Base-by-base conservation (phyloP, 2,113 vertebrate species). In the Anolis carolinensis region DNA sequence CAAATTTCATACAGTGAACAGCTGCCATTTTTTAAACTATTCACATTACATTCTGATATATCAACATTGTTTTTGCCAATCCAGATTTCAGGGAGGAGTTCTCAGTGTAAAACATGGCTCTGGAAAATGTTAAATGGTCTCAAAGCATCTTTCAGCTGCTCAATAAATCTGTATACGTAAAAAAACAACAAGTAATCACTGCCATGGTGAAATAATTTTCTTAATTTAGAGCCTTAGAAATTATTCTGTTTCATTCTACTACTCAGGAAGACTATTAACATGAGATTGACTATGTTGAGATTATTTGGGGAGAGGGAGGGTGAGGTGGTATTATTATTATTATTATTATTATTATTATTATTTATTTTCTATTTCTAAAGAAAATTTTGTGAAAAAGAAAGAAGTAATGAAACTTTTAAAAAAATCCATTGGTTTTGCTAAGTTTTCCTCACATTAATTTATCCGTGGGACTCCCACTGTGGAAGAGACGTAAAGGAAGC, bases 51-150 rank as follows among this genome's bases (percentile, higher is more conserved):
- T 85, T 90, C 81, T 87, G 84, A 25, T 84, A 88, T 14, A 62
- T n/a, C 88, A 90, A 91, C 48, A 77, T 89, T 78, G 86, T 7
- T 84, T 92, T 50, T 87, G 86, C 13, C 86, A 87, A 82, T 8
- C 32, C 30, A 79, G 55, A 27, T 81, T 80, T 77, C 76, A 87
- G 34, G 85, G 90, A 87, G 27, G 76, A 84, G 30, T 2, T 84
- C 14, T 72, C 44, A 4, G 18, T 55, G 44, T 85, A 88, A 82
- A 93, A 0, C 23, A 86, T 84, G 25, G 11, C 71, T 75, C 25
- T 73, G 67, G 62, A 86, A 88, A 81, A 75, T 5, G 2, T 77
- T n/a, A 2, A 10, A 21, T 14, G 11, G 72, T 39, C 84, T 89
- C 79, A 86, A 81, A 89, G 36, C 25, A 87, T 48, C 34, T 50